Evolutionary conservation across 2,113 vertebrate species (phyloP), one percentile per base, ranked within the genome.

Genomic region (Sigmodon hispidus): DNA sequence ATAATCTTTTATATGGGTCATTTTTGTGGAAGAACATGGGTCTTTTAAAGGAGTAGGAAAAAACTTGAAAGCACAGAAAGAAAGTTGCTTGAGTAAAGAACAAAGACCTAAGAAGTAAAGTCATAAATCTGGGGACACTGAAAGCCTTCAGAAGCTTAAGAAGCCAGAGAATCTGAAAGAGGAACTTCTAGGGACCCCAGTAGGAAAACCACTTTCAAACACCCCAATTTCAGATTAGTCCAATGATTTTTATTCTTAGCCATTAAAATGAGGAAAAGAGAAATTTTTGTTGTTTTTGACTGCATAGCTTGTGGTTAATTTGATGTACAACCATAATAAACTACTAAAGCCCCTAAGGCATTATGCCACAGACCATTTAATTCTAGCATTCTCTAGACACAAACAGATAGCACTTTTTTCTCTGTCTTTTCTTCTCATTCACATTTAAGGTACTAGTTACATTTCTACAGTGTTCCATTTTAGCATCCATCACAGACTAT

Each of bases 151-250:
- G 13, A 59, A 10, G 11, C 21, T 70, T 4, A 94, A 87, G 77
- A 89, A 2, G 8, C 17, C 26, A 75, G 45, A 40, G 45, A 79
- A 50, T 45, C 2, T 36, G 1, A 86, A 0, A 76, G 15, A 69
- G 15, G 45, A 3, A 43, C 26, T 29, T 3, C 12, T 15, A 4
- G 9, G 61, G 13, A 4, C 52, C 48, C 5, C 22, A 91, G 22
- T 43, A 34, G 0, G 12, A 75, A 4, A 17, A 1, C 0, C 2
- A 40, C 6, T 24, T 26, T 17, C 9, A 52, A 83, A 52, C 31
- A 87, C 8, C 3, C 4, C 40, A 1, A 94, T 17, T 92, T 92
- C 48, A 86, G 24, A 5, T 7, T 21, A 43, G 2, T 57, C 22
- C 36, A 52, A 1, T 52, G 11, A 65, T 52, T 80, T 70, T 40